Conservation (phyloP, 2,113 vertebrate genomes). For the Silurus glanis region DNA sequence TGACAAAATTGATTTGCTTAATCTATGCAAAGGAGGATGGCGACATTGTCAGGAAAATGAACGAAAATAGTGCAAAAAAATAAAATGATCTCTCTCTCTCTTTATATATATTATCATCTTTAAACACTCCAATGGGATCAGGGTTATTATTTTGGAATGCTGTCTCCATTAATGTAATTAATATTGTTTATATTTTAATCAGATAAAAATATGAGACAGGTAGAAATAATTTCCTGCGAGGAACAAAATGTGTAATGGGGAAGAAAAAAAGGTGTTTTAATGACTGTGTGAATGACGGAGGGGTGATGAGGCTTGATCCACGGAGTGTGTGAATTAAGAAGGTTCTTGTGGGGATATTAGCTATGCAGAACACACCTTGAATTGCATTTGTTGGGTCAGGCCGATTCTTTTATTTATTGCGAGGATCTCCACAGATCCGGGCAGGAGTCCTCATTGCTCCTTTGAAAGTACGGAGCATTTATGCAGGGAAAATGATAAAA, state of each 20-base stretch:
- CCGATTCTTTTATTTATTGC: conserved; percentile 86
- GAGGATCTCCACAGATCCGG: conserved; percentile 87
- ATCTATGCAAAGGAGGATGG: conserved; percentile 44
- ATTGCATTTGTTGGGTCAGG: conserved; percentile 76
- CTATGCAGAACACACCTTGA: conserved; percentile 74
- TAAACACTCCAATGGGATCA: conserved; percentile 46
- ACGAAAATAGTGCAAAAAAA: conserved; percentile 44
- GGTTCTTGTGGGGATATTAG: conserved; percentile 66
- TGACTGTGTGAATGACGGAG: conserved; percentile 47
- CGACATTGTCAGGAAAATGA: conserved; percentile 35
- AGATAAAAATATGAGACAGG: conserved; percentile 39
- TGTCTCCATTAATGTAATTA: conserved; percentile 44
- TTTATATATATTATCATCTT: conserved; percentile 28
- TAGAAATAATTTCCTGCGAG: conserved; percentile 38
- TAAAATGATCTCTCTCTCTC: background rate
- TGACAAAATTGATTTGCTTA: conserved; percentile 58
- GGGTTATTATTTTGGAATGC: conserved; percentile 38
- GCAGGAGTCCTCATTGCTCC: conserved; percentile 85
- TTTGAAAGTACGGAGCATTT: conserved; percentile 92
- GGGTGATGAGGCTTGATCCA: conserved; percentile 34
- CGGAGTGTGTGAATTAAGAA: conserved; percentile 42
- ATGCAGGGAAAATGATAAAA: conserved; percentile 99
- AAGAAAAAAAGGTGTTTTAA: conserved; percentile 46
- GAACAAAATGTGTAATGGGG: conserved; percentile 47
- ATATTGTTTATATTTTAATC: conserved; percentile 53